phyloP scores from a whole-genome alignment of 2,888 invertebrate genomes.

The Panzeria rudis region DNA sequence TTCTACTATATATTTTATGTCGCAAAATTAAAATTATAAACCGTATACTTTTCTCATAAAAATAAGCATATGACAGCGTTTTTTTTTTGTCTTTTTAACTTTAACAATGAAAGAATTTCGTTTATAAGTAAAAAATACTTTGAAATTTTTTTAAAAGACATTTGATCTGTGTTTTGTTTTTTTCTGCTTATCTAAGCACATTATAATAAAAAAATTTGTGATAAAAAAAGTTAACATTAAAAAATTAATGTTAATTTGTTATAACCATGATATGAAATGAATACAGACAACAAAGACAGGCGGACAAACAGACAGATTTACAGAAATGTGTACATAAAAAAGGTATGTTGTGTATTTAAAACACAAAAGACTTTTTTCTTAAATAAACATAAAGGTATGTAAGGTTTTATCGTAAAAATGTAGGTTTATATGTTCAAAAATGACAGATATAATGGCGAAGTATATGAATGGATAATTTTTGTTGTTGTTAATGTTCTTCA shows the following conservation, averaged over 20 bases:
- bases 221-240: conserved; percentile 28
- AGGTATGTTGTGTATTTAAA: conserved; percentile 6
- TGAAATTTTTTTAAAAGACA: background rate
- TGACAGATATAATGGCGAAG: conserved; percentile 31
- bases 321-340: conserved; percentile 9
- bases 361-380: conserved; percentile 1
- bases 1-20: background rate
- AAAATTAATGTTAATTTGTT: conserved; percentile 21
- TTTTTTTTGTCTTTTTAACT: background rate
- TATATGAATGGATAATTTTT: conserved; percentile 21
- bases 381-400: conserved; percentile 9
- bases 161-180: conserved; percentile 14
- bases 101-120: background rate
- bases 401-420: background rate
- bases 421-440: conserved; percentile 22
- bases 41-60: conserved; percentile 14
- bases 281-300: background rate
- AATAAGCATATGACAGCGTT: background rate
- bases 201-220: conserved; percentile 46
- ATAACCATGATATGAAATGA: conserved; percentile 1
- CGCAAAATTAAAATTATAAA: background rate
- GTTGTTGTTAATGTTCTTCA: background rate
- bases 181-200: conserved; percentile 66
- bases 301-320: conserved; percentile 7
- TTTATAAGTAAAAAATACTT: background rate